Percentiles rank a stretch among this genome's conserved stretches.
phyloP scores from a whole-genome alignment of 2,113 vertebrate genomes.

The Hippopotamus amphibius region DNA sequence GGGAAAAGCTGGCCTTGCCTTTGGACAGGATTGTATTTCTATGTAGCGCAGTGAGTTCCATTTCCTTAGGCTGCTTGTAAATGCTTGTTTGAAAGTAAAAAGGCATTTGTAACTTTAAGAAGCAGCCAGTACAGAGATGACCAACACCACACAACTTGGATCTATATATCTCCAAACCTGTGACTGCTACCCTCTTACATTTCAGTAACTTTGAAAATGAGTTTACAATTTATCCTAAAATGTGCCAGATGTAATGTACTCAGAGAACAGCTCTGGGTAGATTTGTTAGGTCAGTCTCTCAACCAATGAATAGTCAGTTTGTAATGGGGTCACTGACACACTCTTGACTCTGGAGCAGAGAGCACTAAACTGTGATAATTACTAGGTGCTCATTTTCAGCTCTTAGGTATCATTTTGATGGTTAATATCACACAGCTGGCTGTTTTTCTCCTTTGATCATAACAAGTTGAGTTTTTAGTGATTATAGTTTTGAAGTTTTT shows the following conservation, averaged over 20 bases:
- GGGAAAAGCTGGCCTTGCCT: not conserved
- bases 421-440: not conserved
- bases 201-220: conserved; percentile 45
- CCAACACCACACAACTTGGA: not conserved
- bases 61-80: not conserved
- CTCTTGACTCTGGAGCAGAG: not conserved
- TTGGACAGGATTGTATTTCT: not conserved
- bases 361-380: not conserved
- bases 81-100: not conserved
- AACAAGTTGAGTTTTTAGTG: not conserved
- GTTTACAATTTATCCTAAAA: conserved; percentile 38
- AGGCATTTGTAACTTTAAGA: not conserved
- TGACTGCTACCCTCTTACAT: not conserved
- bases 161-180: not conserved
- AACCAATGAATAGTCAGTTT: not conserved
- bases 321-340: not conserved
- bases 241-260: conserved; percentile 9
- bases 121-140: not conserved
- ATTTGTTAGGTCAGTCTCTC: not conserved
- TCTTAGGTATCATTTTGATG: not conserved
- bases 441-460: conserved; percentile 41
- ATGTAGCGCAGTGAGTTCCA: not conserved
- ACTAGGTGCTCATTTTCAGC: conserved; percentile 14
- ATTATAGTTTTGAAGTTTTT: not conserved
- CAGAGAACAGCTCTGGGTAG: not conserved